Conservation (phyloP, 2,888 invertebrate genomes). For the Mythimna pallens region DNA sequence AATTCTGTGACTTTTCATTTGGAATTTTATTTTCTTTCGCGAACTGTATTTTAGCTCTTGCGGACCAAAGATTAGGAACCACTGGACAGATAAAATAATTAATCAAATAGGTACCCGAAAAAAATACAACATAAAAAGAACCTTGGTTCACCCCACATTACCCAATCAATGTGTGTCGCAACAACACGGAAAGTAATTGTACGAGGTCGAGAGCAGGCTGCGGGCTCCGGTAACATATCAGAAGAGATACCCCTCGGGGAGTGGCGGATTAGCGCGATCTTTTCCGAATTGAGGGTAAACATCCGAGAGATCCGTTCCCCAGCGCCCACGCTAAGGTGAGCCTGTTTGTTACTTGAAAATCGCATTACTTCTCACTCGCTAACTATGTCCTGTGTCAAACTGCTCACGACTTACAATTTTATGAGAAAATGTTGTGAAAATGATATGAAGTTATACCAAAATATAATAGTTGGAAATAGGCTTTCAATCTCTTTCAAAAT, state of each 20-base stretch:
- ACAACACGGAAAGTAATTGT: constrained; percentile 64
- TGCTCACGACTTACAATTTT: not conserved
- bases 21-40: no score
- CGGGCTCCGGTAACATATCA: constrained; percentile 73
- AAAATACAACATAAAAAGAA: constrained; percentile 17
- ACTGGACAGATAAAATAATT: not conserved
- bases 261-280: constrained; percentile 84
- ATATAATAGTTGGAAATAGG: no score
- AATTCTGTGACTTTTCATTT: no score
- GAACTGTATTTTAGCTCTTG: no score
- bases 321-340: constrained; percentile 76
- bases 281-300: constrained; percentile 86
- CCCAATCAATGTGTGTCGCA: constrained; percentile 54
- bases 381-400: constrained; percentile 39
- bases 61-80: no score
- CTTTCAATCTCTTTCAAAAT: no score
- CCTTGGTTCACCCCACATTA: constrained; percentile 31
- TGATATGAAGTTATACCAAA: no score
- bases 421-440: not conserved
- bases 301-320: constrained; percentile 78
- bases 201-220: constrained; percentile 66
- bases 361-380: constrained; percentile 70
- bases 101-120: constrained; percentile 18
- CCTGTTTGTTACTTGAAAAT: constrained; percentile 78
- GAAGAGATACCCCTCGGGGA: constrained; percentile 75